phyloP scores from a whole-genome alignment of 1,140 invertebrate species.

The Drosophila sproati region DNA sequence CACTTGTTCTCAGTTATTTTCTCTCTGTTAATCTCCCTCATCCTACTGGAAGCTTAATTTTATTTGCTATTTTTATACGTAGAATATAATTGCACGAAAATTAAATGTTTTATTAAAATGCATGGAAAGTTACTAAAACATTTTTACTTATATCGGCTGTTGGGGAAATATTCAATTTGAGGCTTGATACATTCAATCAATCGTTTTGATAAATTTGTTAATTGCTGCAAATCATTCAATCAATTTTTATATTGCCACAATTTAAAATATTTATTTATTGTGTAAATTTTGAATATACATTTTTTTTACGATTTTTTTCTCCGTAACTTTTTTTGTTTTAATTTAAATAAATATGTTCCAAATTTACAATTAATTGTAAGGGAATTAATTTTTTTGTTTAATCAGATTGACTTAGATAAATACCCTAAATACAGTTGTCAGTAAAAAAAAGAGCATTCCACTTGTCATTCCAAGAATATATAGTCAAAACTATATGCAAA shows the following conservation, averaged over 20 bases:
- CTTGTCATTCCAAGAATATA: too few species aligned
- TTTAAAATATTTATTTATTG: not conserved
- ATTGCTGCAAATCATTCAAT: conserved; percentile 10
- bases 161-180: not conserved
- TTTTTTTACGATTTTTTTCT: too few species aligned
- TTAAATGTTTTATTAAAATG: conserved; percentile 12
- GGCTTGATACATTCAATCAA: conserved; percentile 16
- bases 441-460: too few species aligned
- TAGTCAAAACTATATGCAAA: too few species aligned
- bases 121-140: conserved; percentile 11
- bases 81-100: not conserved
- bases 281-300: not conserved
- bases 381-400: too few species aligned
- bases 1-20: not conserved
- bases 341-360: too few species aligned
- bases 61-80: too few species aligned
- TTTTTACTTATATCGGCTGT: conserved; percentile 10
- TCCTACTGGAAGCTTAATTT: too few species aligned
- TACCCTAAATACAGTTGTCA: too few species aligned
- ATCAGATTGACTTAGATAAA: not conserved
- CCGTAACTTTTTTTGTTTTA: too few species aligned
- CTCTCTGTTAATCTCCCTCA: not conserved
- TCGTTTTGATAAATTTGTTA: conserved; percentile 15
- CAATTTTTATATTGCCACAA: conserved; percentile 5
- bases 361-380: too few species aligned